phyloP scores from a whole-genome alignment of 2,113 vertebrate genomes.

The Zosterops borbonicus region DNA sequence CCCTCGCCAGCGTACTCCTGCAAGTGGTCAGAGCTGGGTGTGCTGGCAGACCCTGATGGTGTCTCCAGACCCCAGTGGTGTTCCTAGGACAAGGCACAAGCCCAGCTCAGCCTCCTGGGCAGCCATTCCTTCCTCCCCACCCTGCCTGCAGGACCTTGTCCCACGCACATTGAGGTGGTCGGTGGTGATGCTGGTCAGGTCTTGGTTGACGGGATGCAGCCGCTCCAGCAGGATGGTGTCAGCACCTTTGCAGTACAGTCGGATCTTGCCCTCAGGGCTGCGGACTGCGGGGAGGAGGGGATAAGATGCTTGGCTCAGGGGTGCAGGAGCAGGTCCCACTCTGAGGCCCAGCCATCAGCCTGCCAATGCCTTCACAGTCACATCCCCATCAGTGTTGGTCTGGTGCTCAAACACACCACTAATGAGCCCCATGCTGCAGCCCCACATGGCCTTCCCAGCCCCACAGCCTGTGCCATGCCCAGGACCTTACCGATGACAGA shows the following conservation, averaged over 20 bases:
- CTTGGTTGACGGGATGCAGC: conserved; percentile 80
- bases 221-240: conserved; percentile 90
- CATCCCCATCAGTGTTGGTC: rapidly evolving
- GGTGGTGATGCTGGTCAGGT: conserved; percentile 81
- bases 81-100: neutral
- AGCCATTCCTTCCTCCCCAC: too few relatives aligned
- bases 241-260: conserved; percentile 94
- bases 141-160: neutral
- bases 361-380: neutral
- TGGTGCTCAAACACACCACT: neutral
- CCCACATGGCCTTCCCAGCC: rapidly evolving
- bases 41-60: neutral
- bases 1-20: conserved; percentile 83
- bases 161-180: conserved; percentile 90
- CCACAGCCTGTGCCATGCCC: rapidly evolving
- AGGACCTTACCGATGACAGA: conserved; percentile 85
- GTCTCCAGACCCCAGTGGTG: rapidly evolving
- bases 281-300: conserved; percentile 72
- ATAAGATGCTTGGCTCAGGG: neutral
- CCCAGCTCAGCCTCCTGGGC: too few relatives aligned
- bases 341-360: neutral
- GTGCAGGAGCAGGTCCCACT: neutral
- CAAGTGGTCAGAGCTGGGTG: neutral
- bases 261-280: conserved; percentile 86
- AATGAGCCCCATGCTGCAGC: rapidly evolving